These are phyloP conservation scores for Vanacampus margaritifer DNA, from an alignment of 2,113 vertebrate species.

Conservation along the genomic window DNA sequence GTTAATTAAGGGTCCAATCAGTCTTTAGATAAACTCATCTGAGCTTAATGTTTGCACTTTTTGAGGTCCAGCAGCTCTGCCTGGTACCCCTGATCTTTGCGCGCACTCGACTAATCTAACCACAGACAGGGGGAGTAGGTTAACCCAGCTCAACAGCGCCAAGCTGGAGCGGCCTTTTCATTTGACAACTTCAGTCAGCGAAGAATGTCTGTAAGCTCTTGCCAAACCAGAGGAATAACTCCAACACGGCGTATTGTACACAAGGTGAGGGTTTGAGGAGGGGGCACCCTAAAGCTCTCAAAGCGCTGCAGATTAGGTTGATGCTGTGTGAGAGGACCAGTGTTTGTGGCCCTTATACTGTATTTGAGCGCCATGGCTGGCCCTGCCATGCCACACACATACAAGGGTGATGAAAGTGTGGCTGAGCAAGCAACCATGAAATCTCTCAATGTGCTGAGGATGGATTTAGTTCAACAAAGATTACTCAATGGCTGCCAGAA, in stretches of 20 bases:
- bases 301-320: slow-evolving; percentile 67
- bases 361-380: slow-evolving; percentile 40
- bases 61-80: slow-evolving; percentile 84
- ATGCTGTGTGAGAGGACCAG: slow-evolving; percentile 36
- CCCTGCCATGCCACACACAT: slow-evolving; percentile 52
- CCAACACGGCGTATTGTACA: slow-evolving; percentile 75
- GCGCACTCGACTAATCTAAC: slow-evolving; percentile 82
- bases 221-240: slow-evolving; percentile 77
- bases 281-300: slow-evolving; percentile 70
- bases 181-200: slow-evolving; percentile 84
- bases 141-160: slow-evolving; percentile 80
- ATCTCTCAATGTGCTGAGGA: slow-evolving; percentile 30
- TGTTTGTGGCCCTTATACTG: slow-evolving; percentile 52
- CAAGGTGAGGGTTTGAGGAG: slow-evolving; percentile 52
- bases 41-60: slow-evolving; percentile 87
- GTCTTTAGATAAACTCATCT: slow-evolving; percentile 87
- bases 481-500: slow-evolving; percentile 12
- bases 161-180: slow-evolving; percentile 81
- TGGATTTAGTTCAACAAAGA: slow-evolving; percentile 42
- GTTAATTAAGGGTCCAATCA: slow-evolving; percentile 90
- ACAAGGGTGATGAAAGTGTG: slow-evolving; percentile 43
- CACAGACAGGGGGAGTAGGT: slow-evolving; percentile 80
- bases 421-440: slow-evolving; percentile 48
- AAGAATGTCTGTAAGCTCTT: slow-evolving; percentile 89
- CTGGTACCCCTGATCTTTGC: slow-evolving; percentile 89